phyloP scores from a whole-genome alignment of 2,797 vertebrate species.

The Chrosomus eos region DNA sequence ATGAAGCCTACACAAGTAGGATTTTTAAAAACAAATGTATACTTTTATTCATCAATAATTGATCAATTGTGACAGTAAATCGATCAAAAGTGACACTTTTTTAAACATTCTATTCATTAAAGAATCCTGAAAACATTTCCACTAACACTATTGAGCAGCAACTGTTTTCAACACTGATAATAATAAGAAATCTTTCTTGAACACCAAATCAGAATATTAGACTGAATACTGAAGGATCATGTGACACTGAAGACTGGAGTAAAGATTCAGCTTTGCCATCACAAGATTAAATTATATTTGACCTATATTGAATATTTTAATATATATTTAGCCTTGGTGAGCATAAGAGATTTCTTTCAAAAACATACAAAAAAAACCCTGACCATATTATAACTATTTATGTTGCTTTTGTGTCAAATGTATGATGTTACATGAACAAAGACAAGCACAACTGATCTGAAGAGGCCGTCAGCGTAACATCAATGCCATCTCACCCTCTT shows the following conservation, averaged over 20 bases:
- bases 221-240: background rate
- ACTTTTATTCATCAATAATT: background rate
- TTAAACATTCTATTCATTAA: background rate
- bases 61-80: background rate
- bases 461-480: slow-evolving; percentile 13
- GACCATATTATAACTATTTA: background rate
- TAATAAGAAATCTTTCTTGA: background rate
- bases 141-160: background rate
- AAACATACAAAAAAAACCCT: background rate
- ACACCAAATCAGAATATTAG: background rate
- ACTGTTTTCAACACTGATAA: background rate
- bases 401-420: background rate
- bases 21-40: background rate
- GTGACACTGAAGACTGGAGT: background rate
- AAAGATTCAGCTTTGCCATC: background rate
- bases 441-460: background rate
- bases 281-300: background rate
- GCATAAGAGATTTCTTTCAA: background rate
- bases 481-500: slow-evolving; percentile 66
- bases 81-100: background rate
- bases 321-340: background rate
- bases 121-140: background rate
- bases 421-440: background rate
- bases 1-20: background rate
- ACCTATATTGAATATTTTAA: background rate